phyloP scores from a whole-genome alignment of 2,113 vertebrate species.

The Sinocyclocheilus anophthalmus region DNA sequence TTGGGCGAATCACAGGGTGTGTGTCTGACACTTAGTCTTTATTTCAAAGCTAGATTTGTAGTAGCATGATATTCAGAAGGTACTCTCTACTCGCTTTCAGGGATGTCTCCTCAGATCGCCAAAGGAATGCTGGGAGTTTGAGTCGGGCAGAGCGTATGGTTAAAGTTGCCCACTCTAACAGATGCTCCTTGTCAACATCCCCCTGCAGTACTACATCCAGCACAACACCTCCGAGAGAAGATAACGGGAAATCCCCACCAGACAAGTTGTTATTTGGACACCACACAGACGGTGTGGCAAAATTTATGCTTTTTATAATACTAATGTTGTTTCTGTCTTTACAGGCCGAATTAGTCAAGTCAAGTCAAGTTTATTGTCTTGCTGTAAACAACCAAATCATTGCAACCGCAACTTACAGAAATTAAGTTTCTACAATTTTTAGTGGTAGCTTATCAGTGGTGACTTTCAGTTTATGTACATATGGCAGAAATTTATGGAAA shows the following conservation, averaged over 20 bases:
- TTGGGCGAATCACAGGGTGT: conserved; percentile 60
- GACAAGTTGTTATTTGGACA: conserved; percentile 1
- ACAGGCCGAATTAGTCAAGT: no score
- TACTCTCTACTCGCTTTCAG: conserved; percentile 35
- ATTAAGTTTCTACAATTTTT: no score
- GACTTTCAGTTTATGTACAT: no score
- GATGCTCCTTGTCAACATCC: conserved; percentile 29
- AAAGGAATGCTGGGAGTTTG: conserved; percentile 30
- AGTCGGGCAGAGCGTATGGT: conserved; percentile 73
- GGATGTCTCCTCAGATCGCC: conserved; percentile 18
- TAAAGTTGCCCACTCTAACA: conserved; percentile 52
- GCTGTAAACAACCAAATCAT: no score
- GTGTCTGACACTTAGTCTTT: not conserved
- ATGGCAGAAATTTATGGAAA: no score
- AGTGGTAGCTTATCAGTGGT: no score
- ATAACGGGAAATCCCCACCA: not conserved
- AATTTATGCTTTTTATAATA: not conserved
- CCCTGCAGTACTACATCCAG: not conserved
- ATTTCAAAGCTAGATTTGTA: not conserved
- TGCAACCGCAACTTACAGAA: no score
- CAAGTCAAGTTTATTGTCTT: no score
- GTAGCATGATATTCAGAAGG: not conserved
- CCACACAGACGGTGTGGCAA: no score
- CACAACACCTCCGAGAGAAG: not conserved
- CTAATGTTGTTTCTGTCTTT: no score